phyloP scores from a whole-genome alignment of 2,113 vertebrate genomes.

The Neodontobutis hainanensis region DNA sequence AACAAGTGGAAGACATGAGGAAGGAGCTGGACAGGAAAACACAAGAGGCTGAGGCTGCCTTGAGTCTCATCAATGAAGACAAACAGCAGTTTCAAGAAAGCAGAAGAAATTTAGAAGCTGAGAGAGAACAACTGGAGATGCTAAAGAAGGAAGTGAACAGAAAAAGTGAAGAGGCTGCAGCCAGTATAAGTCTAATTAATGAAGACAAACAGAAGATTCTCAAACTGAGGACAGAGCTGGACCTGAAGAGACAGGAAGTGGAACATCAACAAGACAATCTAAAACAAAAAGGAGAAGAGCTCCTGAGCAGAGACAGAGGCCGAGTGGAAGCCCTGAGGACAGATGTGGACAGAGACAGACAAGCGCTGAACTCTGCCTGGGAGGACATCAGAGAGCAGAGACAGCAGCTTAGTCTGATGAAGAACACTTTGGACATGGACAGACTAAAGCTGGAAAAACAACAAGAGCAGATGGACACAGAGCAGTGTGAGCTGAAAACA shows the following conservation, averaged over 20 bases:
- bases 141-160: too few species aligned
- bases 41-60: slow-evolving; percentile 6
- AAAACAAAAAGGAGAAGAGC: background rate
- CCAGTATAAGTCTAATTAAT: background rate
- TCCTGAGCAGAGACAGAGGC: background rate
- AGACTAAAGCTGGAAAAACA: background rate
- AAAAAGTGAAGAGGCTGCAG: too few species aligned
- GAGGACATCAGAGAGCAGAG: slow-evolving; percentile 14
- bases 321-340: slow-evolving; percentile 6
- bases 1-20: slow-evolving; percentile 8
- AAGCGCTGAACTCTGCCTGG: background rate
- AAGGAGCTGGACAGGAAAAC: slow-evolving; percentile 5
- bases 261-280: background rate
- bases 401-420: slow-evolving; percentile 14
- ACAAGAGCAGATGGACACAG: background rate
- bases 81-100: too few species aligned
- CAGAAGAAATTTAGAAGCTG: background rate
- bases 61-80: too few species aligned
- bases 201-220: background rate
- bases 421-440: slow-evolving; percentile 1
- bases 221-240: background rate
- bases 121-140: background rate
- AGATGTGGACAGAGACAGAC: background rate
- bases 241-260: background rate
- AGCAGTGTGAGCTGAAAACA: background rate